Evolutionary conservation across 1,140 invertebrate genomes (phyloP), one percentile per base, ranked within the genome.

Genomic region (Dendroctonus valens): DNA sequence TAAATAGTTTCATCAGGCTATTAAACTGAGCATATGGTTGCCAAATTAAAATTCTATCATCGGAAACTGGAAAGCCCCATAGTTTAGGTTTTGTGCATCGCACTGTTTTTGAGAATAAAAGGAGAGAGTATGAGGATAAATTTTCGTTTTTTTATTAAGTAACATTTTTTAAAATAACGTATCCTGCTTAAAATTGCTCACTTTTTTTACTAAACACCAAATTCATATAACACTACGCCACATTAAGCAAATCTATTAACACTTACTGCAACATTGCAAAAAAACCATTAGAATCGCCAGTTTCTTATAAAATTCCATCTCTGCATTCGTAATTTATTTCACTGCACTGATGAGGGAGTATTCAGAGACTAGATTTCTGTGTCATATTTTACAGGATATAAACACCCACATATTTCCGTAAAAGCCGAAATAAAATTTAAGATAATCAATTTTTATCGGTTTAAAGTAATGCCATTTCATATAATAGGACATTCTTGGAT

Each of bases 371-470:
- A 58, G 53, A 42, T 26, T 37, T 65, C 7, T 55, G 62, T 48
- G 53, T 53, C 57, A 69, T 75, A 73, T 53, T 70, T 60, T 60
- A 62, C 71, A 73, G 74, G 74, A 75, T 69, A 69, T 69, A 46
- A 68, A 66, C 70, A 67, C 71, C 71, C 73, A 72, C 71, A 70
- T 65, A 67, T 67, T 74, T 75, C 74, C 74, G 60, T 70, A 68
- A 68, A 65, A 67, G 63, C 42, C 40, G 15, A 64, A 63, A 68
- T 64, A 64, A 62, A 55, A 67, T 67, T 54, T 11, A 55, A 58
- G 53, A 59, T 57, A 52, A 65, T 68, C 55, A 59, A 9, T 64
- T 65, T 59, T 67, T 61, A 59, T 67, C 41, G 42, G 51, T 59
- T 57, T 59, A 66, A 59, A 59, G 62, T 65, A 57, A 49, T 41